Conservation (phyloP, 2,113 vertebrate genomes). For the Trematomus loennbergii region DNA sequence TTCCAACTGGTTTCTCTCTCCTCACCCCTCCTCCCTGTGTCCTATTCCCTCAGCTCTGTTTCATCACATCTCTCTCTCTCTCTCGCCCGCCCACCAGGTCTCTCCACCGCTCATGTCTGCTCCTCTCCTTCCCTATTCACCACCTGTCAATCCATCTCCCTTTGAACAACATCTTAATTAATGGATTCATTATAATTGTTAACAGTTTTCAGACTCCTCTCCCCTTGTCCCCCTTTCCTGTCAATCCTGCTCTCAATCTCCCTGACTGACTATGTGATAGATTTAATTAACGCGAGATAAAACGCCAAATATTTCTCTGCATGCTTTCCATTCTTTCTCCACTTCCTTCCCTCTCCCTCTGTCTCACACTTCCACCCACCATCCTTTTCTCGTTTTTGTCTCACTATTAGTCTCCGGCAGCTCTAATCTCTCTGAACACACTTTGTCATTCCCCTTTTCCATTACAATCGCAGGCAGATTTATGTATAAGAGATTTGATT, state of each 20-base stretch:
- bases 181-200: slow-evolving; percentile 38
- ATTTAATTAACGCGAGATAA: slow-evolving; percentile 49
- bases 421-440: slow-evolving; percentile 38
- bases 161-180: slow-evolving; percentile 38
- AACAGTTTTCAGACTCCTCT: slow-evolving; percentile 3
- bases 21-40: slow-evolving; percentile 13
- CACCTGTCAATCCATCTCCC: slow-evolving; percentile 34
- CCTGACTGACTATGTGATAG: slow-evolving; percentile 42
- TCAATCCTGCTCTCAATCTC: slow-evolving; percentile 18
- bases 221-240: background rate
- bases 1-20: slow-evolving; percentile 31
- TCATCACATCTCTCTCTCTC: slow-evolving; percentile 26
- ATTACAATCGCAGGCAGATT: slow-evolving; percentile 9
- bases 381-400: slow-evolving; percentile 15
- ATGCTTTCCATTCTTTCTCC: slow-evolving; percentile 29
- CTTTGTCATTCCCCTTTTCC: background rate
- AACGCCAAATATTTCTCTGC: slow-evolving; percentile 27
- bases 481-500: background rate
- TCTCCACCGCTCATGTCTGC: slow-evolving; percentile 33
- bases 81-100: slow-evolving; percentile 51
- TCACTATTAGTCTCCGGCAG: slow-evolving; percentile 27
- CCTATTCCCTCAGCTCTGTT: slow-evolving; percentile 49
- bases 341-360: slow-evolving; percentile 45
- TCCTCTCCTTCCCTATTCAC: slow-evolving; percentile 4
- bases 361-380: slow-evolving; percentile 75